phyloP scores from a whole-genome alignment of 2,797 vertebrate species.

The Pygocentrus nattereri region DNA sequence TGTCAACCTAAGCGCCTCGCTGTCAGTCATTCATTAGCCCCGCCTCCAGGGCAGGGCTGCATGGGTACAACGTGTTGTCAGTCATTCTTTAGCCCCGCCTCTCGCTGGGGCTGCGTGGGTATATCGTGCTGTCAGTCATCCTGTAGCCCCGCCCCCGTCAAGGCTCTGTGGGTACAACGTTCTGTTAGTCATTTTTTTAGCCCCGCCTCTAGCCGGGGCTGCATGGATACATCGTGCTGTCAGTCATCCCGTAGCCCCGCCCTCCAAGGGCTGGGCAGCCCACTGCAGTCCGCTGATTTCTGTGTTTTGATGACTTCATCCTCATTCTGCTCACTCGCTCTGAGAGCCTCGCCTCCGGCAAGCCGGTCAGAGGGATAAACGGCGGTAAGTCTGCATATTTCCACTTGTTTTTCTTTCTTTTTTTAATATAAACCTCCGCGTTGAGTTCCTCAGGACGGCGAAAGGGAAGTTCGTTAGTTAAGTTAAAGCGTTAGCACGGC shows the following conservation, averaged over 20 bases:
- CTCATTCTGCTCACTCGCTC: neutral
- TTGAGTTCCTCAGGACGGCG: neutral
- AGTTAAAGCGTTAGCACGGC: neutral
- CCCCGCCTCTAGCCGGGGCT: constrained; percentile 4
- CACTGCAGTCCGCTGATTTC: constrained; percentile 46
- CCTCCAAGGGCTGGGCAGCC: constrained; percentile 19
- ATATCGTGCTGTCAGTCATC: neutral
- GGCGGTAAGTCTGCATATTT: constrained; percentile 42
- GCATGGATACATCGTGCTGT: neutral
- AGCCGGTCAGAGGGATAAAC: neutral
- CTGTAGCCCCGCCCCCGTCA: neutral
- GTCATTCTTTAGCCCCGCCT: neutral
- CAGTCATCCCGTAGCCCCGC: constrained; percentile 22
- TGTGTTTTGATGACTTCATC: neutral
- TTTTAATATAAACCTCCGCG: neutral
- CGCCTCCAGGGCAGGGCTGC: no score
- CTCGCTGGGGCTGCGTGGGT: constrained; percentile 7
- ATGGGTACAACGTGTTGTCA: no score
- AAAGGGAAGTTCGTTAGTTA: no score
- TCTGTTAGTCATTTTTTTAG: neutral
- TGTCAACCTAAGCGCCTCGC: neutral
- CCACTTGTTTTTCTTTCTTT: neutral
- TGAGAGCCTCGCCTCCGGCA: neutral
- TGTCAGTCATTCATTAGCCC: neutral
- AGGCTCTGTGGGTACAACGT: neutral